Evolutionary conservation across 2,797 vertebrate species (phyloP).

Genomic region (Schizothorax lantsangensis): DNA sequence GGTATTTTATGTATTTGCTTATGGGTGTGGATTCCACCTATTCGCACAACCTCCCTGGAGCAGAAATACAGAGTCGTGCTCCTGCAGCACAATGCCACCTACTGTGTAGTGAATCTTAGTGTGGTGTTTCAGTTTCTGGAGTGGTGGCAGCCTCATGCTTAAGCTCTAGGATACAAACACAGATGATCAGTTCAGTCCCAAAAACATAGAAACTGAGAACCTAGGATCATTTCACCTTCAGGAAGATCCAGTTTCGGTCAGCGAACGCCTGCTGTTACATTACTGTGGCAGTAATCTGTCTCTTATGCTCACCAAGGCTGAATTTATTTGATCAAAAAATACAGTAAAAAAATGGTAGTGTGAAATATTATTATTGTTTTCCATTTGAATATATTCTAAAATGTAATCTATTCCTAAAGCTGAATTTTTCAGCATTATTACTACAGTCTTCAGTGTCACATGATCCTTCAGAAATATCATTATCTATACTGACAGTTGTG

Average conservation of each 20-base stretch:
- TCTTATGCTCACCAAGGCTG: not conserved
- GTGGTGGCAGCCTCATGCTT: not conserved
- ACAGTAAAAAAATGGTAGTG: not conserved
- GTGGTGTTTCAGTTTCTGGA: slow-evolving; percentile 1
- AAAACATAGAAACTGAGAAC: not conserved
- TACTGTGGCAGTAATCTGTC: too few species aligned
- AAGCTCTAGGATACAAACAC: not conserved
- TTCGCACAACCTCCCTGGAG: slow-evolving; percentile 40
- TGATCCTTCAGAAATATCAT: too few species aligned
- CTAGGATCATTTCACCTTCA: not conserved
- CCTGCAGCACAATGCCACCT: slow-evolving; percentile 44
- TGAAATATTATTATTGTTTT: too few species aligned
- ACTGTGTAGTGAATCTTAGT: not conserved
- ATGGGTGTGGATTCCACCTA: slow-evolving; percentile 57
- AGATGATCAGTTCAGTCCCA: not conserved
- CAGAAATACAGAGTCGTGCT: not conserved
- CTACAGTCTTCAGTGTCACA: too few species aligned
- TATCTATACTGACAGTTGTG: too few species aligned
- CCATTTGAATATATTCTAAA: too few species aligned
- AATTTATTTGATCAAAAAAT: not conserved
- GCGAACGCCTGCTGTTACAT: not conserved
- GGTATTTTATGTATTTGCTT: slow-evolving; percentile 63
- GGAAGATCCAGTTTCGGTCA: not conserved
- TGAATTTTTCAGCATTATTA: too few species aligned
- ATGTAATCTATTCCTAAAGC: too few species aligned